These are phyloP conservation scores for Norana najaformis DNA, from an alignment of 2,888 invertebrate species.

Conservation along the genomic window DNA sequence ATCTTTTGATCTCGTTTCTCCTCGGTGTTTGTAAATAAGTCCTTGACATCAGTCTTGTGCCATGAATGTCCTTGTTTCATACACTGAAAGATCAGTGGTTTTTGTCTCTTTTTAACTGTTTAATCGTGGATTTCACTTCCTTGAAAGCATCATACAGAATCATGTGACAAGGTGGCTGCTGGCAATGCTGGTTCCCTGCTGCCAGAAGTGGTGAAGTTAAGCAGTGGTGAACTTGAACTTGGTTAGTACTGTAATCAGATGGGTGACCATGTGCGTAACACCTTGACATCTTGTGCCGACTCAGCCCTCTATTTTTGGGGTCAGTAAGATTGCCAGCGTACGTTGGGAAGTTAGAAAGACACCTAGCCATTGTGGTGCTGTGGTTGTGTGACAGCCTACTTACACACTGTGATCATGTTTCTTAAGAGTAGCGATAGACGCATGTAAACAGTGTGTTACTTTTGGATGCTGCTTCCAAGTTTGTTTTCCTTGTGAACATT, in stretches of 20 bases:
- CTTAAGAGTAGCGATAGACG: too few species aligned
- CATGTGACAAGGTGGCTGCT: neutral
- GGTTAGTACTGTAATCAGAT: too few species aligned
- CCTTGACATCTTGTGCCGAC: neutral
- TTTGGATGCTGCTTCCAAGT: too few species aligned
- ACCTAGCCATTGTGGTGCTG: too few species aligned
- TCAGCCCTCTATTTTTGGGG: neutral
- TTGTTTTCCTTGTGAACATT: neutral
- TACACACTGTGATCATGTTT: too few species aligned
- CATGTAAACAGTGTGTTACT: too few species aligned
- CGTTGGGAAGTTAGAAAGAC: neutral
- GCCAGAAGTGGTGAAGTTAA: neutral
- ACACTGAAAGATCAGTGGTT: neutral
- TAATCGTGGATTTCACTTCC: neutral
- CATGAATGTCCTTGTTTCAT: neutral
- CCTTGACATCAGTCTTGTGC: neutral
- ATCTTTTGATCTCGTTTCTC: neutral
- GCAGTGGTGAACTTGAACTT: neutral
- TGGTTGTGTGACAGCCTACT: too few species aligned
- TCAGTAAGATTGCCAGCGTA: too few species aligned
- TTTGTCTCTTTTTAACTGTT: neutral
- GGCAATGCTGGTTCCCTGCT: neutral
- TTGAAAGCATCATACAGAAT: neutral
- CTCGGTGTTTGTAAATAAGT: neutral
- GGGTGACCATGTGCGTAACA: neutral